phyloP scores from a whole-genome alignment of 2,113 vertebrate species.

The Silurus glanis region DNA sequence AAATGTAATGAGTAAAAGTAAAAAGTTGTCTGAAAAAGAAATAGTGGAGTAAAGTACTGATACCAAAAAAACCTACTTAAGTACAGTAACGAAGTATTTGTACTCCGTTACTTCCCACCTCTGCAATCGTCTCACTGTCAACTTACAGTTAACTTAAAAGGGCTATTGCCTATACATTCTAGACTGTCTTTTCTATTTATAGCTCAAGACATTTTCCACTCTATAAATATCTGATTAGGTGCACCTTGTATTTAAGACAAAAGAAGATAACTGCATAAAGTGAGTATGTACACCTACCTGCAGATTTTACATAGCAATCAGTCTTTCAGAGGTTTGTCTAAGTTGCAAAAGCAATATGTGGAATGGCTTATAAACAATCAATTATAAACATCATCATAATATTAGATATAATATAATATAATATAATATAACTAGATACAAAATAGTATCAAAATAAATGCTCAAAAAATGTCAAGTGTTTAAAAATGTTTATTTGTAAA shows the following conservation, averaged over 20 bases:
- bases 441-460: background rate
- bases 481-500: slow-evolving; percentile 45
- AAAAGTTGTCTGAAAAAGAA: too few species aligned
- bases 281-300: background rate
- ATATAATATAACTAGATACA: too few species aligned
- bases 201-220: background rate
- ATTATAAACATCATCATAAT: too few species aligned
- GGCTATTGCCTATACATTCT: background rate
- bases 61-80: too few species aligned
- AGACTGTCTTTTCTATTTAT: background rate
- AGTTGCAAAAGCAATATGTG: background rate
- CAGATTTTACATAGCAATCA: background rate
- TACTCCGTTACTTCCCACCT: too few species aligned
- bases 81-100: too few species aligned
- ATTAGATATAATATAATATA: too few species aligned
- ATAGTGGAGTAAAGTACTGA: too few species aligned
- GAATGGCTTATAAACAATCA: background rate
- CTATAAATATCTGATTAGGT: slow-evolving; percentile 9
- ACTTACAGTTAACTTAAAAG: background rate
- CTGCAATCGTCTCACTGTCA: background rate
- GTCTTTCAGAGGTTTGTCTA: background rate
- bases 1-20: too few species aligned
- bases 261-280: background rate
- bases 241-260: background rate
- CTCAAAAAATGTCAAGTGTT: background rate